Conservation (phyloP, 1,140 invertebrate genomes). For the Aphidius ervi region DNA sequence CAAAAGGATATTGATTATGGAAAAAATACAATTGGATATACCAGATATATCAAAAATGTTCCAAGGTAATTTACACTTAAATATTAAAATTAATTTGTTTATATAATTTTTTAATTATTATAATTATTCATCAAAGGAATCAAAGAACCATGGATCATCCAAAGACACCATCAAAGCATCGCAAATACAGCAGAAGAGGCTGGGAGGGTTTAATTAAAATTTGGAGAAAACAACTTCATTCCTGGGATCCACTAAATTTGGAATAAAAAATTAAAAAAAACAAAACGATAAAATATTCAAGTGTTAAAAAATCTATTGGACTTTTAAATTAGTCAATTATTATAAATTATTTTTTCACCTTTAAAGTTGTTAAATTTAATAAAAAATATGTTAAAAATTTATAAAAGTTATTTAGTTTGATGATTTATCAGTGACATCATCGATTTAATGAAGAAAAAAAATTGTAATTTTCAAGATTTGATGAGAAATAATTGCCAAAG, state of each 20-base stretch:
- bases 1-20: conserved; percentile 95
- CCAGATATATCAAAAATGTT: conserved; percentile 68
- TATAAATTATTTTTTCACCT: too few species aligned
- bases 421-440: too few species aligned
- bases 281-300: too few species aligned
- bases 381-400: too few species aligned
- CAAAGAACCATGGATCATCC: conserved; percentile 70
- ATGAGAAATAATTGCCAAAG: too few species aligned
- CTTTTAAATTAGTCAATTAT: too few species aligned
- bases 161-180: conserved; percentile 78
- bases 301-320: too few species aligned
- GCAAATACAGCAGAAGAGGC: conserved; percentile 82
- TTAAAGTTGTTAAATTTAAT: too few species aligned
- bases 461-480: too few species aligned
- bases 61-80: conserved; percentile 59
- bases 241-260: conserved; percentile 67
- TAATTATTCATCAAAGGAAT: conserved; percentile 50
- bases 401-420: too few species aligned
- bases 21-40: conserved; percentile 87
- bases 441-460: too few species aligned
- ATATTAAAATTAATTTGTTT: too few species aligned
- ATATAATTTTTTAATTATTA: conserved; percentile 12
- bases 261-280: background rate
- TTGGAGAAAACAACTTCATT: conserved; percentile 81
- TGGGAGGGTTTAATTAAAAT: conserved; percentile 84